phyloP scores from a whole-genome alignment of 1,140 invertebrate species.

The Triops cancriformis region DNA sequence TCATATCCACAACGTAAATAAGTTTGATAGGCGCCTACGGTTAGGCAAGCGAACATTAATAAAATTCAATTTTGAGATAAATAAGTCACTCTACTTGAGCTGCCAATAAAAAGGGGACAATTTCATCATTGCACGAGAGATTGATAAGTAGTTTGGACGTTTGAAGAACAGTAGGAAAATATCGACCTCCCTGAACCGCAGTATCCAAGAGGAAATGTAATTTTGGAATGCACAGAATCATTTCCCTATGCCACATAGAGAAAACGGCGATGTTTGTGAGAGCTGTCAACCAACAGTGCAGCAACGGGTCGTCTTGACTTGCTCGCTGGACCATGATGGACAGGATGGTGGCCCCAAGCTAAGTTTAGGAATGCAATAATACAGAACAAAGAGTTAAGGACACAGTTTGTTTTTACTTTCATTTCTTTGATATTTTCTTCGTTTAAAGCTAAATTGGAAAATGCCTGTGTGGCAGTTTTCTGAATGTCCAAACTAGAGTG shows the following conservation, averaged over 20 bases:
- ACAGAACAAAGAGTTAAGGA: not conserved
- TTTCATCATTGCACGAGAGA: slow-evolving; percentile 52
- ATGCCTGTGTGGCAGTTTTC: slow-evolving; percentile 41
- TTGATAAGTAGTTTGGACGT: slow-evolving; percentile 53
- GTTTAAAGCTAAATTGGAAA: slow-evolving; percentile 48
- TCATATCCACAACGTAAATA: not conserved
- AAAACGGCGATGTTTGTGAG: slow-evolving; percentile 46
- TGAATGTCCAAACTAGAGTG: slow-evolving; percentile 39
- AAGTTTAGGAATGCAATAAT: not conserved
- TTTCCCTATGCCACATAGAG: slow-evolving; percentile 43
- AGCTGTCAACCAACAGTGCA: slow-evolving; percentile 39
- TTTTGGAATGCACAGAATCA: slow-evolving; percentile 39
- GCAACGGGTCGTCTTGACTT: slow-evolving; percentile 32
- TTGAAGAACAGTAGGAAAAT: slow-evolving; percentile 4
- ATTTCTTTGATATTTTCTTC: slow-evolving; percentile 47
- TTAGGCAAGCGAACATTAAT: not conserved
- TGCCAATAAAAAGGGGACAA: slow-evolving; percentile 52
- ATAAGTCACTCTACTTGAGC: slow-evolving; percentile 46
- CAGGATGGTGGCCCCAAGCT: not conserved
- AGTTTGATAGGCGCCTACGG: not conserved
- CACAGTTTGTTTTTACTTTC: slow-evolving; percentile 37
- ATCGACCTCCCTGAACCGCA: slow-evolving; percentile 20
- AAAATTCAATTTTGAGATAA: too few species aligned
- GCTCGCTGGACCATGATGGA: not conserved
- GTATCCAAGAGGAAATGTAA: slow-evolving; percentile 41